phyloP scores from a whole-genome alignment of 2,113 vertebrate species.

The Azemiops feae region DNA sequence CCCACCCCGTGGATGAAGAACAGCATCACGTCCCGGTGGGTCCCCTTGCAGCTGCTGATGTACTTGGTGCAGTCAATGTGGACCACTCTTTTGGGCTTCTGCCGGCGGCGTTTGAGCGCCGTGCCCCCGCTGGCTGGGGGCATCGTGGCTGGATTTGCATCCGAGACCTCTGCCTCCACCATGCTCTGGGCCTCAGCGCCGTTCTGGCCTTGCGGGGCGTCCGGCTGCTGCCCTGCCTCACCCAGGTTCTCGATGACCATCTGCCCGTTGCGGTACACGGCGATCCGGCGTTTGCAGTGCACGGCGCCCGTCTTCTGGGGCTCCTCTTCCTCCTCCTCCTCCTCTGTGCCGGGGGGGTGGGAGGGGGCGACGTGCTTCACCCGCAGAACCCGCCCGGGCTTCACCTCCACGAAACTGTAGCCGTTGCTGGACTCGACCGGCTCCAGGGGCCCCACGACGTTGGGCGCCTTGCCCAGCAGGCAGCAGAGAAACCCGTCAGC shows the following conservation, averaged over 20 bases:
- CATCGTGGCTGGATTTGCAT: slow-evolving; percentile 21
- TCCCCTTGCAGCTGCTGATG: slow-evolving; percentile 86
- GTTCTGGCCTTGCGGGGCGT: slow-evolving; percentile 75
- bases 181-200: slow-evolving; percentile 70
- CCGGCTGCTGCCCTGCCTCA: slow-evolving; percentile 70
- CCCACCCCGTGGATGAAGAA: slow-evolving; percentile 97
- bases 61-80: slow-evolving; percentile 86
- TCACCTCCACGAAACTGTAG: slow-evolving; percentile 93
- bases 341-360: background rate
- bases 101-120: slow-evolving; percentile 58
- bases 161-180: slow-evolving; percentile 74
- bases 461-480: slow-evolving; percentile 80
- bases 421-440: slow-evolving; percentile 80
- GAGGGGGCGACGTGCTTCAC: slow-evolving; percentile 78
- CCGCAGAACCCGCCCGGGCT: slow-evolving; percentile 86
- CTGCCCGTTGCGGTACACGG: slow-evolving; percentile 87
- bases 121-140: background rate
- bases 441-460: slow-evolving; percentile 81
- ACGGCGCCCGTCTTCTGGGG: slow-evolving; percentile 47
- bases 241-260: slow-evolving; percentile 90
- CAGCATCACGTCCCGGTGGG: slow-evolving; percentile 84
- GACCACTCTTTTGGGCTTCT: slow-evolving; percentile 85
- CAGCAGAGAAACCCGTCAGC: slow-evolving; percentile 87
- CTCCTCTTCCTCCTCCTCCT: background rate
- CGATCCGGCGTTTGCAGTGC: slow-evolving; percentile 89